Evolutionary conservation across 2,797 vertebrate species (phyloP), one percentile per base, ranked within the genome.

Genomic region (Melanotaenia pygmaea): DNA sequence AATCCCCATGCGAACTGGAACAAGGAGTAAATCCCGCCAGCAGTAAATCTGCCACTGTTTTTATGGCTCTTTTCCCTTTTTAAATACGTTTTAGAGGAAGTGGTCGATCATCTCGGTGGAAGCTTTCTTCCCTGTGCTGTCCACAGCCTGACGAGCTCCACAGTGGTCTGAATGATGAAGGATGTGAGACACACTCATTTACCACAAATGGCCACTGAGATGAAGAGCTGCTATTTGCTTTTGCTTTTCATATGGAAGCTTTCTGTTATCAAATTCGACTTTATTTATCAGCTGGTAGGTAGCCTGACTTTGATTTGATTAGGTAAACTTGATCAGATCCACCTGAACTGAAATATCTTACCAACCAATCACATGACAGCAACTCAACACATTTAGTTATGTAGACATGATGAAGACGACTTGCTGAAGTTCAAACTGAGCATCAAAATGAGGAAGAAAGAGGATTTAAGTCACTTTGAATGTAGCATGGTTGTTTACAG

Each of bases 1-100:
- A 91, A 93, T 91, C 88, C 84, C 77, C 77, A 64, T 75, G 83
- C 78, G 86, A 93, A 93, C 87, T 92, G 88, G 88, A 89, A 91
- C 84, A 86, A 88, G 80, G 72, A 86, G 85, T 80, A 85, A 86
- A 88, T 90, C 89, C 88, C 70, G n/a, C 30, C 1, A 74, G 84
- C 82, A 64, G 77, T 83, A 82, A 83, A 83, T 80, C 82, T 67
- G 61, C 64, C 68, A 53, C 87, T 72, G 59, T 62, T 72, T 74
- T 70, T 54, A 20, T 64, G 63, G 57, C 61, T 47, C 45, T 74
- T 67, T 71, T 35, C 32, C 47, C 65, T 28, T 63, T 35, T 59
- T 35, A 58, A 67, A 76, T 11, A 12, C 13, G 38, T 59, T 82
- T 74, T 57, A 66, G 72, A 82, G 79, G 72, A 88, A 82, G 80